Percentiles rank a stretch among this genome's conserved stretches.
Evolutionary conservation across 2,888 invertebrate species (phyloP).

Genomic region (Stenurella melanura): DNA sequence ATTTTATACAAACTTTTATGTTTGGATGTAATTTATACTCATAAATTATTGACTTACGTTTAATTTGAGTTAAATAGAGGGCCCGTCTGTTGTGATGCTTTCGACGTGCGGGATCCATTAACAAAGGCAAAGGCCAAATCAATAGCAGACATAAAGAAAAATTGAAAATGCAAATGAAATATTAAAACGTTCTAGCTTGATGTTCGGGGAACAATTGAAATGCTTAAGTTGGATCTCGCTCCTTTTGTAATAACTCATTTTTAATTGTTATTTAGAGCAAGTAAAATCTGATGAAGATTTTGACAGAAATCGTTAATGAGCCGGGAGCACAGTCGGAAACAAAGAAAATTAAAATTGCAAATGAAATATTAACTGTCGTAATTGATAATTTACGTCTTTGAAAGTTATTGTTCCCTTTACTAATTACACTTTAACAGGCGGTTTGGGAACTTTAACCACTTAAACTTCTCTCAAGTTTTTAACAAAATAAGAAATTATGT

Average conservation of each 20-base stretch:
- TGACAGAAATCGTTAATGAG: slow-evolving; percentile 30
- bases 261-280: slow-evolving; percentile 28
- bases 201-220: slow-evolving; percentile 11
- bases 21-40: slow-evolving; percentile 58
- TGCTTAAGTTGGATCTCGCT: background rate
- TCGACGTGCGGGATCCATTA: slow-evolving; percentile 16
- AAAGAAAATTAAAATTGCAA: slow-evolving; percentile 20
- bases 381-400: slow-evolving; percentile 28
- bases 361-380: slow-evolving; percentile 24
- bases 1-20: slow-evolving; percentile 57
- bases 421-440: slow-evolving; percentile 10
- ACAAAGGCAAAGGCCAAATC: slow-evolving; percentile 31
- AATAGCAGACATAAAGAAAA: slow-evolving; percentile 25
- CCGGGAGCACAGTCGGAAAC: background rate
- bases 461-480: background rate
- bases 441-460: background rate
- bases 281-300: slow-evolving; percentile 23
- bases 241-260: slow-evolving; percentile 28
- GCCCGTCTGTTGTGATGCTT: slow-evolving; percentile 16
- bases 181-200: slow-evolving; percentile 27
- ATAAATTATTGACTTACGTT: slow-evolving; percentile 59
- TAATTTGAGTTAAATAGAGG: slow-evolving; percentile 51
- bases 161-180: slow-evolving; percentile 39
- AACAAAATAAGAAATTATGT: background rate
- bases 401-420: slow-evolving; percentile 9